Conservation (phyloP, 2,888 invertebrate species). For the Lochmaea capreae region DNA sequence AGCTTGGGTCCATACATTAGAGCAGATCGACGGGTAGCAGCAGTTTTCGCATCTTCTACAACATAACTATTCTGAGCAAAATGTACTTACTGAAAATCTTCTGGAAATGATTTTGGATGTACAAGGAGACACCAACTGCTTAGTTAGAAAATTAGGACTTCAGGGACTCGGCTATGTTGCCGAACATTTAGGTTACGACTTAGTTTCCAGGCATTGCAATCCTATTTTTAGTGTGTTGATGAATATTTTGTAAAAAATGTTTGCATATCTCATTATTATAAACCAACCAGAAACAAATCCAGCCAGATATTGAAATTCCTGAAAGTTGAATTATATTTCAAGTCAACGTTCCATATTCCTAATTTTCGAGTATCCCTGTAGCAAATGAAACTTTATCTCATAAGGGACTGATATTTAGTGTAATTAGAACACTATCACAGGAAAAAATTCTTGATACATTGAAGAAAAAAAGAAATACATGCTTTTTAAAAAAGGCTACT, state of each 20-base stretch:
- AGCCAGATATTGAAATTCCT: no score
- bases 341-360: no score
- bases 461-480: no score
- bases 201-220: conserved; percentile 74
- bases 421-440: no score
- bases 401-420: no score
- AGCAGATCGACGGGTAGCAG: conserved; percentile 75
- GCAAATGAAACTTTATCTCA: no score
- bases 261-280: no score
- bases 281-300: no score
- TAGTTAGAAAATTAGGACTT: conserved; percentile 74
- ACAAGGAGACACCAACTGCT: conserved; percentile 70
- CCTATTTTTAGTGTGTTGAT: conserved; percentile 81
- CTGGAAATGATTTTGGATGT: conserved; percentile 72
- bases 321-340: no score
- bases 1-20: conserved; percentile 61
- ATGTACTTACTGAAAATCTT: conserved; percentile 71
- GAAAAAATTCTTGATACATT: no score
- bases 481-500: no score
- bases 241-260: conserved; percentile 83
- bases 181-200: conserved; percentile 68
- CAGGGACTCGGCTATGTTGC: conserved; percentile 76
- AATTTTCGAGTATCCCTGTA: no score
- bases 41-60: conserved; percentile 69
- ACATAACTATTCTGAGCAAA: conserved; percentile 66